phyloP scores from a whole-genome alignment of 1,140 invertebrate genomes.

The Daktulosphaira vitifoliae region DNA sequence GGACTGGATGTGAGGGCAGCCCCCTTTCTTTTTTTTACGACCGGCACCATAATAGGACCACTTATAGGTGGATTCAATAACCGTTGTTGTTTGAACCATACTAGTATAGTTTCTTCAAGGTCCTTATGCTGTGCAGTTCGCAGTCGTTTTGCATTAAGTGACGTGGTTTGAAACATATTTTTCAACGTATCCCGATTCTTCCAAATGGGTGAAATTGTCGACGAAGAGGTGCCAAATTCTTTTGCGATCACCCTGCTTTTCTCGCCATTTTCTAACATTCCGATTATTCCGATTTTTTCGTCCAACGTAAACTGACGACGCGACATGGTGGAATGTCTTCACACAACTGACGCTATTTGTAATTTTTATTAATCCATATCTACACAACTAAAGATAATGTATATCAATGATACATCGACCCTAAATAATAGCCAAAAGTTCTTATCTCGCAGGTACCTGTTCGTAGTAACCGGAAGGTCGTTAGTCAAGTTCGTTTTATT shows the following conservation, averaged over 20 bases:
- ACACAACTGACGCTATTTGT: not conserved
- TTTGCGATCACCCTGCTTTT: not conserved
- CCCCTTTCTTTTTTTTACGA: too few relatives aligned
- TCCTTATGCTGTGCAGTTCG: constrained; percentile 35
- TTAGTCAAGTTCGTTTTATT: not conserved
- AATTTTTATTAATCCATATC: not conserved
- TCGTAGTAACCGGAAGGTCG: not conserved
- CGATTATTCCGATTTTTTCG: constrained; percentile 4
- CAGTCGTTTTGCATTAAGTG: constrained; percentile 4
- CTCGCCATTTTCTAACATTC: too few relatives aligned
- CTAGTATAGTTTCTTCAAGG: constrained; percentile 40
- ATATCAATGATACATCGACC: not conserved
- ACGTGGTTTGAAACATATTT: constrained; percentile 21
- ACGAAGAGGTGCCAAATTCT: constrained; percentile 6
- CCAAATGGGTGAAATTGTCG: constrained; percentile 20
- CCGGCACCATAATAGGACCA: constrained; percentile 41
- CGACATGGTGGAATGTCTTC: not conserved
- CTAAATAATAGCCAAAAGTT: not conserved
- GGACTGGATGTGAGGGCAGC: too few relatives aligned
- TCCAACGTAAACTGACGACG: not conserved
- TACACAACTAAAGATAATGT: not conserved
- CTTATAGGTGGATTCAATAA: constrained; percentile 40
- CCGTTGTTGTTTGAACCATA: constrained; percentile 40
- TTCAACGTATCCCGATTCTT: constrained; percentile 9
- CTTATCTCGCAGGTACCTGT: not conserved